Conservation (phyloP, 1,140 invertebrate genomes). For the Drosophila tropicalis region DNA sequence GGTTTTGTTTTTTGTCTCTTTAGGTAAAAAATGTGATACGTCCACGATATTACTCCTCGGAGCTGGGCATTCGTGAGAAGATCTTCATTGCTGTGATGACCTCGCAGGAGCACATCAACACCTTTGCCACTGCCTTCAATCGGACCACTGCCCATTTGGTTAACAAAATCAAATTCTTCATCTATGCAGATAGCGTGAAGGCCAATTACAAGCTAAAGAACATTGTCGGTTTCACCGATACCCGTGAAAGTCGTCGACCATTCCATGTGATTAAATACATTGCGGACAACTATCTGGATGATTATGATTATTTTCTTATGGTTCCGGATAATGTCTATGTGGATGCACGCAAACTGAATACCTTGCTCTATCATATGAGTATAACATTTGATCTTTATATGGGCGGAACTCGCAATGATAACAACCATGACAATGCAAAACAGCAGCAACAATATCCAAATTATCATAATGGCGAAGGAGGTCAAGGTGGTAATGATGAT, state of each 20-base stretch:
- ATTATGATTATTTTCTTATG: constrained; percentile 96
- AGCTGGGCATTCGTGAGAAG: constrained; percentile 95
- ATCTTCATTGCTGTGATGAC: constrained; percentile 94
- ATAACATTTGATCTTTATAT: constrained; percentile 92
- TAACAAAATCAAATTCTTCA: constrained; percentile 91
- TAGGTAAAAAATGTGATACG: constrained; percentile 86
- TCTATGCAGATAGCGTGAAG: constrained; percentile 87
- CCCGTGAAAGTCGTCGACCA: constrained; percentile 88
- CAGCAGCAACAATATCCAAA: background rate
- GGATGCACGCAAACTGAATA: constrained; percentile 88
- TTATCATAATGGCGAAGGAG: background rate
- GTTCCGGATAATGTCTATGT: constrained; percentile 92
- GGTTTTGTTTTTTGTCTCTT: background rate
- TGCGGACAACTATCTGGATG: constrained; percentile 93
- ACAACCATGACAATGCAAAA: constrained; percentile 22
- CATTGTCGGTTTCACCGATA: constrained; percentile 92
- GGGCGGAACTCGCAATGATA: constrained; percentile 84
- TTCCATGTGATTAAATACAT: constrained; percentile 95
- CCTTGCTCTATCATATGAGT: constrained; percentile 90
- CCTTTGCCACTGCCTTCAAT: constrained; percentile 90
- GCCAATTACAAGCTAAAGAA: constrained; percentile 89
- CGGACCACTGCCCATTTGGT: constrained; percentile 91
- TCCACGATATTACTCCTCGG: constrained; percentile 95
- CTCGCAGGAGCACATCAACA: constrained; percentile 88
- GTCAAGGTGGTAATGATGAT: constrained; percentile 10